Evolutionary conservation across 2,888 invertebrate genomes (phyloP).

Genomic region (Baccha elongata): DNA sequence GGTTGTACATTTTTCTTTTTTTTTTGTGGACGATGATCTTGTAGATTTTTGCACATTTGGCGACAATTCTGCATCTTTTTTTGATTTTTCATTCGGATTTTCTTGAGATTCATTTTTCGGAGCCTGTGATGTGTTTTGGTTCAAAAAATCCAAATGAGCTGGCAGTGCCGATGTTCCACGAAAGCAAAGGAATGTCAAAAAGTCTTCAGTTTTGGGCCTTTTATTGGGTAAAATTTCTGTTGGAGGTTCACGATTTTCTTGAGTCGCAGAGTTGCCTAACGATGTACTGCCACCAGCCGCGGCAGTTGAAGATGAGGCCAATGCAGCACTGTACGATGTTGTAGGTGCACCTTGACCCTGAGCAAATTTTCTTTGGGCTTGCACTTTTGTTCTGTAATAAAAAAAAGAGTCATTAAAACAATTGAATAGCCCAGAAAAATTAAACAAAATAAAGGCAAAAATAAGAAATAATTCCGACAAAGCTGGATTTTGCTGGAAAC

Average conservation of each 20-base stretch:
- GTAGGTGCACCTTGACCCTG: constrained; percentile 91
- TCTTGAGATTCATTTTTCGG: constrained; percentile 60
- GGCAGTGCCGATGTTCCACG: constrained; percentile 90
- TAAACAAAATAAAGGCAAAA: too few relatives aligned
- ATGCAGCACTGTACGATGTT: constrained; percentile 78
- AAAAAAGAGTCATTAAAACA: too few relatives aligned
- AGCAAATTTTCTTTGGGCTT: constrained; percentile 94
- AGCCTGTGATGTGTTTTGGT: constrained; percentile 79
- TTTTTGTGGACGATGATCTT: constrained; percentile 50
- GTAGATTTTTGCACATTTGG: constrained; percentile 51
- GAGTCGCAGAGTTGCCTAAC: constrained; percentile 83
- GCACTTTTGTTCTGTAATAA: constrained; percentile 87
- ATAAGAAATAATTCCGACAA: too few relatives aligned
- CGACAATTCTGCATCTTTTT: constrained; percentile 38
- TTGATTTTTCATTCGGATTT: constrained; percentile 37
- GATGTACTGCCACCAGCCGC: constrained; percentile 72
- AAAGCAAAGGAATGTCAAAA: constrained; percentile 92
- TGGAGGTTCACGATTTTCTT: constrained; percentile 85
- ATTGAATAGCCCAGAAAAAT: too few relatives aligned
- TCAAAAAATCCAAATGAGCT: constrained; percentile 88
- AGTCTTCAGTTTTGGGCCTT: constrained; percentile 92
- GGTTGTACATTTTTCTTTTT: constrained; percentile 34
- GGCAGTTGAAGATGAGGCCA: constrained; percentile 76
- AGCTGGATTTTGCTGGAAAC: too few relatives aligned
- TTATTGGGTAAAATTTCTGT: constrained; percentile 86